Percentiles rank a stretch among this genome's conserved stretches.
Conservation (phyloP, 2,113 vertebrate species). For the Clarias magur region DNA sequence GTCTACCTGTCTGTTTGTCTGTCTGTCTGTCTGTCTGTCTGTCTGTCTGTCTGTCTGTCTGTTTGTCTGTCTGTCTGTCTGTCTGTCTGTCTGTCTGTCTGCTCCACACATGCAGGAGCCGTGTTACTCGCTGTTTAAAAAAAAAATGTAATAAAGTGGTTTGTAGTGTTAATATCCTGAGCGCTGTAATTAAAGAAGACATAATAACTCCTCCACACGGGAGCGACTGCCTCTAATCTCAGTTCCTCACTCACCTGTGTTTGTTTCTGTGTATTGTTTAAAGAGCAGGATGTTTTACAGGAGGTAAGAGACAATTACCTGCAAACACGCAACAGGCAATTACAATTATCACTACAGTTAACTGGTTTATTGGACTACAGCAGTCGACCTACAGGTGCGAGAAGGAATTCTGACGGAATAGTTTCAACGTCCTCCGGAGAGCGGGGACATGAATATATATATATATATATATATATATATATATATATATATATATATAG, state of each 20-base stretch:
- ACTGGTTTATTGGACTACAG: constrained; percentile 46
- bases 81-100: not conserved
- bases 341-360: constrained; percentile 54
- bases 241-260: not conserved
- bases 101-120: not conserved
- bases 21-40: not conserved
- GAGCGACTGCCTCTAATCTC: not conserved
- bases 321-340: not conserved
- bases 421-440: constrained; percentile 23
- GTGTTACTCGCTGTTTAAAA: not conserved
- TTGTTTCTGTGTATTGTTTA: constrained; percentile 8
- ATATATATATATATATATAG: constrained; percentile 1
- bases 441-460: constrained; percentile 28
- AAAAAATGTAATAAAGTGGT: not conserved
- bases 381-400: constrained; percentile 34
- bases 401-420: constrained; percentile 16
- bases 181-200: constrained; percentile 13
- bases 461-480: too few species aligned
- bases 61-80: not conserved
- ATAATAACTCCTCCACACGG: not conserved
- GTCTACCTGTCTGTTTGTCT: not conserved
- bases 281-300: constrained; percentile 4
- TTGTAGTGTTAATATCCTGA: constrained; percentile 8
- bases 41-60: not conserved
- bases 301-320: constrained; percentile 4